A percentile compares a stretch with the other conserved stretches of the same genome.
Conservation (phyloP, 37 sponge, comb jelly and placozoan species). For the Hexactinellida sp. region DNA sequence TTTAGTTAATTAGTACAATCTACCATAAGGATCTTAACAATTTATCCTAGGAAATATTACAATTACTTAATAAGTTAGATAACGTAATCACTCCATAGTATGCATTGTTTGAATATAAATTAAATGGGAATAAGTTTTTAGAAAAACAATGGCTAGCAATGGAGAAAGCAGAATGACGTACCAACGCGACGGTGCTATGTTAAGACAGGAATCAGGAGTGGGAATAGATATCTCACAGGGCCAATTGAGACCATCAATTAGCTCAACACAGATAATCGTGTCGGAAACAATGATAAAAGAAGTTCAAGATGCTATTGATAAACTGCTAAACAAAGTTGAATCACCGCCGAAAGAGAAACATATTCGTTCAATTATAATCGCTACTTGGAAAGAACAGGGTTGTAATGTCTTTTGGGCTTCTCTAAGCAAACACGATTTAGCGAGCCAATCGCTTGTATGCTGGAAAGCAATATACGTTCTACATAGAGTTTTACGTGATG, state of each 20-base stretch:
- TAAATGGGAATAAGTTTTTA: too few relatives aligned
- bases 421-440: conserved; percentile 31
- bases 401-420: conserved; percentile 55
- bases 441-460: conserved; percentile 32
- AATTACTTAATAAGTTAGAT: too few relatives aligned
- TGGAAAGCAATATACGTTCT: conserved; percentile 74
- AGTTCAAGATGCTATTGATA: conserved; percentile 42
- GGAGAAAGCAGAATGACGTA: neutral
- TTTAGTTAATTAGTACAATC: too few relatives aligned
- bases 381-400: conserved; percentile 64
- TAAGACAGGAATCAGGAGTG: conserved; percentile 3
- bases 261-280: neutral
- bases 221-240: neutral
- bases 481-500: conserved; percentile 65
- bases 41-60: too few relatives aligned
- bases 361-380: conserved; percentile 68
- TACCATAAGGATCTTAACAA: too few relatives aligned
- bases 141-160: conserved; percentile 8
- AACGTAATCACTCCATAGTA: too few relatives aligned
- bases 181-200: neutral
- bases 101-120: too few relatives aligned
- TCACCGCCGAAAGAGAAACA: conserved; percentile 76
- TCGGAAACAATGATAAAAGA: neutral
- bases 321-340: conserved; percentile 47
- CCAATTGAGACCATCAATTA: neutral